A percentile compares a stretch with the other conserved stretches of the same genome.
Conservation (phyloP, 2,113 vertebrate species). For the Mesocricetus auratus region DNA sequence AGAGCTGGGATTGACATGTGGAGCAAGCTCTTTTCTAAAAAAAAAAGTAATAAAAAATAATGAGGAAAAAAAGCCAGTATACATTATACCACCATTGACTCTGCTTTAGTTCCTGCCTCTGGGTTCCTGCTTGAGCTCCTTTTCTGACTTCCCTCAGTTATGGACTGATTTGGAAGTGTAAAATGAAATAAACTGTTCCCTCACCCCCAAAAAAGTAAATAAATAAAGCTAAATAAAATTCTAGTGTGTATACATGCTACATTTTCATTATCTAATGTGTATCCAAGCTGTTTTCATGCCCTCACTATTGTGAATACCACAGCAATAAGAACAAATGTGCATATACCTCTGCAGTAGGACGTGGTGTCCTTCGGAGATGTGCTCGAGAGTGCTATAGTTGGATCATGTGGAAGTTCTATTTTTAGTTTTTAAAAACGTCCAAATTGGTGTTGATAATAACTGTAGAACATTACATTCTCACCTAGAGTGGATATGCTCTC, state of each 20-base stretch:
- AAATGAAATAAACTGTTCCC: no score
- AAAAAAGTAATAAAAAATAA: no score
- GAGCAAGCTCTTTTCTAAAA: no score
- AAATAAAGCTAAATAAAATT: not conserved
- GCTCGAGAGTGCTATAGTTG: not conserved
- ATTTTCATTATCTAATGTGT: not conserved
- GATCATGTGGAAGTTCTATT: not conserved
- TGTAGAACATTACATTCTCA: not conserved
- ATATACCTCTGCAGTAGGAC: not conserved
- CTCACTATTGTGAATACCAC: not conserved
- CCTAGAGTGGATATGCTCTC: not conserved
- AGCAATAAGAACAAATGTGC: not conserved
- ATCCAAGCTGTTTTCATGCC: not conserved
- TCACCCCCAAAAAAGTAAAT: no score
- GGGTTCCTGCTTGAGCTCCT: no score
- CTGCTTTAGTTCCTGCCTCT: no score
- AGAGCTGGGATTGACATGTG: no score
- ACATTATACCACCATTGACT: no score
- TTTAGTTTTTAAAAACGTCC: not conserved
- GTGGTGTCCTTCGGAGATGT: not conserved
- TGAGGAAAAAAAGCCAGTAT: no score
- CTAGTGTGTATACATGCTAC: not conserved
- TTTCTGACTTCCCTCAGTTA: no score
- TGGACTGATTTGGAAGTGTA: no score
- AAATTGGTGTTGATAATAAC: not conserved